Conservation (phyloP, 2,113 vertebrate species). For the Enhydra lutris region DNA sequence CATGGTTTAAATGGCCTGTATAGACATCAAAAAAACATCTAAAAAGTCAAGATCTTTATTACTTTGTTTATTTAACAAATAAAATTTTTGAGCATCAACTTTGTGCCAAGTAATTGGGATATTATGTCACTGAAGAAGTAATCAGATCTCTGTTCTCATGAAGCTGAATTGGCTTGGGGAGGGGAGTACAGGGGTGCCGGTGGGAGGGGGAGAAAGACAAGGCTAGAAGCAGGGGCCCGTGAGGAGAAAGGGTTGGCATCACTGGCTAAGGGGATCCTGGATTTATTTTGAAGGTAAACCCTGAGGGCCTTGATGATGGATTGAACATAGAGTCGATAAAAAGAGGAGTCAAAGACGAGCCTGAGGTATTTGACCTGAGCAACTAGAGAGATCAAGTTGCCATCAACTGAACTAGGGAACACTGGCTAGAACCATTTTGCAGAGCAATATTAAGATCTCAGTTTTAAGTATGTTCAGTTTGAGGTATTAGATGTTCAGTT, state of each 20-base stretch:
- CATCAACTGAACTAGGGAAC: neutral
- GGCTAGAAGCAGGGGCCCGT: neutral
- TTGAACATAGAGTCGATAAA: neutral
- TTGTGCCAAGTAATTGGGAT: neutral
- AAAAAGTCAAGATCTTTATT: slow-evolving; percentile 8
- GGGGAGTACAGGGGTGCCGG: no score
- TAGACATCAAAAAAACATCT: neutral
- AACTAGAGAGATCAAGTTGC: neutral
- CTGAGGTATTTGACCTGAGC: neutral
- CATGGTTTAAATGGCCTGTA: neutral
- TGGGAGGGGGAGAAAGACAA: neutral
- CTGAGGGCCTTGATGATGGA: neutral
- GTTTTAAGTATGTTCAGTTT: neutral
- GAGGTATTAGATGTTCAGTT: neutral
- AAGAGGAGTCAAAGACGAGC: neutral
- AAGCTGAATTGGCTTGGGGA: neutral
- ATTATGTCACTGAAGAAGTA: neutral
- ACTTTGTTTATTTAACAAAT: neutral
- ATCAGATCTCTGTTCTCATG: neutral
- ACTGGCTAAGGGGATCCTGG: neutral
- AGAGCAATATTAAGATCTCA: neutral
- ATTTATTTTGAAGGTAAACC: neutral
- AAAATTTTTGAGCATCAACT: neutral
- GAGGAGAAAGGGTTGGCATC: neutral
- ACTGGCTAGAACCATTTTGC: neutral